Base-by-base conservation (phyloP, 2,113 vertebrate genomes). In the Leptobrachium leishanense region DNA sequence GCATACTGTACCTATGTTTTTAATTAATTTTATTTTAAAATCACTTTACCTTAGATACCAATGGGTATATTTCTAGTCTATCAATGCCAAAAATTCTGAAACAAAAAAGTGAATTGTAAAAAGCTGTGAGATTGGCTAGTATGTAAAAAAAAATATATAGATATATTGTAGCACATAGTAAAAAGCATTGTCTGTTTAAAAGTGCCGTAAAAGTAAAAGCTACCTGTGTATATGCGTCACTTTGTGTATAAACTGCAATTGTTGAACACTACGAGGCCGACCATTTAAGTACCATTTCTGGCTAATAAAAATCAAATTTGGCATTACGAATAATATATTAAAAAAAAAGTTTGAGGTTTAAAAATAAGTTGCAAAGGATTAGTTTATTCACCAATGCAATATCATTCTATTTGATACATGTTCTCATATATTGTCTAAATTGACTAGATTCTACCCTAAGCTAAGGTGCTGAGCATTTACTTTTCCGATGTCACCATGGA, bases 61-160 rank as follows among this genome's bases (percentile, higher is more conserved):
- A 82, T 88, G 53, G 84, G 84, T 13, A 70, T 85, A 86, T 82
- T 64, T 83, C 88, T 86, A 88, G 88, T 88, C 82, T 86, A 89
- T 86, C 44, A 83, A 82, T 88, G 89, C 84, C 86, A 89, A 86
- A 87, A 87, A 88, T 90, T 88, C 88, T 87, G 55, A 90, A 85
- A 85, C 83, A 87, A 75, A 79, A 87, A 86, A 91, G 91, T 94
- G 93, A 86, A 87, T 81, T 88, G 82, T 85, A 86, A 91, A 91
- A 92, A 93, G 93, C 93, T 90, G 96, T 96, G 95, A 95, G 94
- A 94, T 90, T 93, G 90, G 89, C 85, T 94, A 93, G 87, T 92
- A 89, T 90, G 88, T 90, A 87, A 84, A 88, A 91, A 92, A 77
- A 73, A 89, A 86, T 87, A 87, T 91, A 94, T 95, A 93, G 94